phyloP scores from a whole-genome alignment of 2,888 invertebrate genomes.

The Autographa gamma region DNA sequence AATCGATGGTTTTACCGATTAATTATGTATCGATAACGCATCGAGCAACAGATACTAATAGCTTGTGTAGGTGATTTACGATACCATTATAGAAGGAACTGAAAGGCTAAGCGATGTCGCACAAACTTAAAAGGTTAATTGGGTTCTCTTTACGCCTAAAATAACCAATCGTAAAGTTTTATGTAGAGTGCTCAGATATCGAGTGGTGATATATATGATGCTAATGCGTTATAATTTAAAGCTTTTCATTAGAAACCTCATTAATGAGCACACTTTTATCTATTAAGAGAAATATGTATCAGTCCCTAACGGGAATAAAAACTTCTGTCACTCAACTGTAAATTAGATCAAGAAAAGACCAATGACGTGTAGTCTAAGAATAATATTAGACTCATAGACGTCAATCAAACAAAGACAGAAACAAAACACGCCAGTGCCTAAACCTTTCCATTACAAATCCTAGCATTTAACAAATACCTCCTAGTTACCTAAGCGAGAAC shows the following conservation, averaged over 20 bases:
- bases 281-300: constrained; percentile 35
- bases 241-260: constrained; percentile 61
- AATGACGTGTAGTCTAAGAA: constrained; percentile 15
- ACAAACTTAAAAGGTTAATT: constrained; percentile 80
- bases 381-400: neutral
- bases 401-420: constrained; percentile 13
- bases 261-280: constrained; percentile 55
- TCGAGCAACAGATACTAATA: constrained; percentile 66
- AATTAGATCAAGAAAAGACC: constrained; percentile 26
- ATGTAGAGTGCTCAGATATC: constrained; percentile 71
- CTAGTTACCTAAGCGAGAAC: constrained; percentile 56
- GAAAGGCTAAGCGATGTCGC: constrained; percentile 73
- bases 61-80: constrained; percentile 73
- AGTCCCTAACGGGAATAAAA: neutral
- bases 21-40: constrained; percentile 73
- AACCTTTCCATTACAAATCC: constrained; percentile 51
- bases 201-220: constrained; percentile 60
- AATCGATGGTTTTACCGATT: constrained; percentile 64
- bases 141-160: constrained; percentile 73
- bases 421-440: constrained; percentile 19
- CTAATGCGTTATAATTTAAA: constrained; percentile 60
- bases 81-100: constrained; percentile 74
- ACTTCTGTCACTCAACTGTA: constrained; percentile 8
- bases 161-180: constrained; percentile 78
- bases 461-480: constrained; percentile 56